Conservation (phyloP, 2,113 vertebrate species). For the Prunella himalayana region DNA sequence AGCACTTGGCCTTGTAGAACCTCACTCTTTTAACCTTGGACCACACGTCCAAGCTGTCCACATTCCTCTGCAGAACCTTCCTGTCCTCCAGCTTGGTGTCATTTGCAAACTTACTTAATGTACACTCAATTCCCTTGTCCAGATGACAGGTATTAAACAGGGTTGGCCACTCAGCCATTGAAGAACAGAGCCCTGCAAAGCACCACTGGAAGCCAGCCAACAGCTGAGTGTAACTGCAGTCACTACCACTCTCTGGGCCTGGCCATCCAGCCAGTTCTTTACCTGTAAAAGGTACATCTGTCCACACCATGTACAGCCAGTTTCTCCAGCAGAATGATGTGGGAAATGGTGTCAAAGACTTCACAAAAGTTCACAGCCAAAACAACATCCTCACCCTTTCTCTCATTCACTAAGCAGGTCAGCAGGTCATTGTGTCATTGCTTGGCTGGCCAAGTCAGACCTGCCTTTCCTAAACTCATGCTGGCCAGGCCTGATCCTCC, state of each 20-base stretch:
- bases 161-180: not conserved
- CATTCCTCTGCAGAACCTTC: not conserved
- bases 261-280: not conserved
- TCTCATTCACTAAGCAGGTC: not conserved
- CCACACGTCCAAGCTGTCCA: accelerated
- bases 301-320: not conserved
- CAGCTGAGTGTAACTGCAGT: not conserved
- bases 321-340: not conserved
- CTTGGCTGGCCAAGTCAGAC: not conserved
- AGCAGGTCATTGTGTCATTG: not conserved
- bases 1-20: not conserved
- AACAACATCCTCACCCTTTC: not conserved
- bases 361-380: not conserved
- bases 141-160: not conserved
- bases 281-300: not conserved
- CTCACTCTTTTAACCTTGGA: not conserved
- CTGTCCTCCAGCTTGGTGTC: not conserved
- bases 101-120: too few species aligned
- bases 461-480: not conserved
- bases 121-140: not conserved
- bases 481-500: not conserved
- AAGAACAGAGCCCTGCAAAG: not conserved
- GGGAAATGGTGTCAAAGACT: not conserved
- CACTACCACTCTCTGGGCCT: not conserved
- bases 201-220: not conserved